Base-by-base conservation (phyloP, 1,140 invertebrate species). In the Neodiprion pinetum region DNA sequence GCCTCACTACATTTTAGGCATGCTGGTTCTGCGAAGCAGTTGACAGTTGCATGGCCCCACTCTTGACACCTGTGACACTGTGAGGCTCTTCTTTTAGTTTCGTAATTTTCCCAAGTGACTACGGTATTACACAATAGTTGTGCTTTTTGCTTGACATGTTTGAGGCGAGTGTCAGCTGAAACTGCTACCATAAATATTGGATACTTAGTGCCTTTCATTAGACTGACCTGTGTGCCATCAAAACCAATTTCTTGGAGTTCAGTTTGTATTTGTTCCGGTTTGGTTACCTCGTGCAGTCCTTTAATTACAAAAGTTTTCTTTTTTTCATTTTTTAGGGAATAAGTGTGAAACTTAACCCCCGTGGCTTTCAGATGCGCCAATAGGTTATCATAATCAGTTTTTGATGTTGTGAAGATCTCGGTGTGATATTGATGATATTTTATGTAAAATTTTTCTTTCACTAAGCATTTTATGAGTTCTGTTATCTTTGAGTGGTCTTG, bases 51-150 rank as follows among this genome's bases (percentile, higher is more conserved):
- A 72, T 87, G 81, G 17, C 82, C 82, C 80, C 79, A 87, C 11
- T 80, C 69, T 78, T 87, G 85, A 48, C 83, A 87, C 12, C 75
- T 78, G 21, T 83, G 81, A 67, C 81, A 85, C 70, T 85, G 82
- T 2, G 77, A 79, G 3, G 81, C 68, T 75, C 65, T 70, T 61
- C 72, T 81, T 70, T 78, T 81, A 3, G 77, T 80, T 0, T 69
- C 71, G 40, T 80, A 79, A 4, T 71, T 68, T 70, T 84, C 80
- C 81, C 81, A 85, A 1, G 48, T 67, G 1, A 82, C 71, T 73
- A 73, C 79, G 1, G 76, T 79, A 47, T 79, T 69, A 14, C 48
- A 48, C 0, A 80, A 7, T 12, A 73, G 70, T 14, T 21, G 11
- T 14, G 70, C 71, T 74, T 77, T 77, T 49, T 72, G 66, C 10